phyloP scores from a whole-genome alignment of 2,113 vertebrate species.

The Gavialis gangeticus region DNA sequence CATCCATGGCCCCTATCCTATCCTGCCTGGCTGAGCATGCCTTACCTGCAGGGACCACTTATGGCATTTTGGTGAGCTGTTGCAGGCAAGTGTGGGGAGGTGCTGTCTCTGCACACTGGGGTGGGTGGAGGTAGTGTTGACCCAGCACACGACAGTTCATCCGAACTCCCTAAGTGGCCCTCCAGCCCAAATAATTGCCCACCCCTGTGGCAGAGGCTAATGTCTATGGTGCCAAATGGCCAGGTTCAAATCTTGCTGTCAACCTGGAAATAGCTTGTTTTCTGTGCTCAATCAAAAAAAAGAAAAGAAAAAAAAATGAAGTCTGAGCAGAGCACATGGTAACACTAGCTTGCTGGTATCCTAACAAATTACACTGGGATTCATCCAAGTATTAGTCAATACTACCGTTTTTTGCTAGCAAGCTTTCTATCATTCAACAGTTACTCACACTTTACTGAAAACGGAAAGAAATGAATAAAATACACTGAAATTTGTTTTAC shows the following conservation, averaged over 20 bases:
- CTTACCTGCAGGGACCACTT: too few relatives aligned
- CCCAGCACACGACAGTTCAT: too few relatives aligned
- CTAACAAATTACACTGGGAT: background rate
- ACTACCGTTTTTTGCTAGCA: background rate
- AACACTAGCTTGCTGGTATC: background rate
- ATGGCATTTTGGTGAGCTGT: too few relatives aligned
- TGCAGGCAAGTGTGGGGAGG: too few relatives aligned
- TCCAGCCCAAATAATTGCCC: background rate
- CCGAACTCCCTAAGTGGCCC: too few relatives aligned
- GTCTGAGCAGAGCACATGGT: background rate
- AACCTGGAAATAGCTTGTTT: background rate
- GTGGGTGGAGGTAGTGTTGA: too few relatives aligned
- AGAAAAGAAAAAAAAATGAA: background rate
- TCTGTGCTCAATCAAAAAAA: background rate
- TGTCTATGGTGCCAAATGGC: background rate
- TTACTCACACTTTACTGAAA: background rate
- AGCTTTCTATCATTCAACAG: background rate
- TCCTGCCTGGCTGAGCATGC: too few relatives aligned
- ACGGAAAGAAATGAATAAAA: conserved; percentile 44
- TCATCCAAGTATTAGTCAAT: background rate
- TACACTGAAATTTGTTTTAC: conserved; percentile 7
- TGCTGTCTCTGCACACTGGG: too few relatives aligned
- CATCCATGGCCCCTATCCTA: too few relatives aligned
- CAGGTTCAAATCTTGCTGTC: background rate
- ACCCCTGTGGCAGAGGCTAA: background rate